phyloP scores from a whole-genome alignment of 2,113 vertebrate genomes.

The Crotalus helleri region DNA sequence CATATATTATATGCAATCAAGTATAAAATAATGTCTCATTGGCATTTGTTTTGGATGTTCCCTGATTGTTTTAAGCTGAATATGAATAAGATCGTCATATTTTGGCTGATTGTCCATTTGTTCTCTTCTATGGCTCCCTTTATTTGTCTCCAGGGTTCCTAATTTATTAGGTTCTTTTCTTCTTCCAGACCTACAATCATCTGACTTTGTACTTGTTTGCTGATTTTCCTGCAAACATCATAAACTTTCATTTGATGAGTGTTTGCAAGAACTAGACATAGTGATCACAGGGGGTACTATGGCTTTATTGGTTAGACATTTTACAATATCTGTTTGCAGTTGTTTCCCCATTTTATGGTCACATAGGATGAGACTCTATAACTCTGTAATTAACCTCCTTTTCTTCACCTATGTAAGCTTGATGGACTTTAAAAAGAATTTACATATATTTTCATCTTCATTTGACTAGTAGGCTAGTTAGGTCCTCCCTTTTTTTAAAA shows the following conservation, averaged over 20 bases:
- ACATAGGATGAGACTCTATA: not conserved
- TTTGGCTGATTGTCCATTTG: not conserved
- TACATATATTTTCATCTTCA: not conserved
- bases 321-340: not conserved
- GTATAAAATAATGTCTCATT: not conserved
- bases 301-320: not conserved
- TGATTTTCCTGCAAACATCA: not conserved
- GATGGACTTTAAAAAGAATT: not conserved
- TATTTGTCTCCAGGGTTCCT: not conserved
- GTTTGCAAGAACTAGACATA: not conserved
- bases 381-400: not conserved
- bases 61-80: not conserved
- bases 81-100: not conserved
- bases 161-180: not conserved
- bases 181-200: not conserved
- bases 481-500: not conserved
- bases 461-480: not conserved
- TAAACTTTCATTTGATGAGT: not conserved
- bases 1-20: not conserved
- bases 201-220: not conserved
- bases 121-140: not conserved
- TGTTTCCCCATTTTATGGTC: not conserved
- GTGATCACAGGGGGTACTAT: not conserved
- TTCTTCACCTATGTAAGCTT: not conserved
- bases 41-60: not conserved